Evolutionary conservation across 2,888 invertebrate genomes (phyloP), one percentile per base, ranked within the genome.

Genomic region (Heterodera filipjevi): DNA sequence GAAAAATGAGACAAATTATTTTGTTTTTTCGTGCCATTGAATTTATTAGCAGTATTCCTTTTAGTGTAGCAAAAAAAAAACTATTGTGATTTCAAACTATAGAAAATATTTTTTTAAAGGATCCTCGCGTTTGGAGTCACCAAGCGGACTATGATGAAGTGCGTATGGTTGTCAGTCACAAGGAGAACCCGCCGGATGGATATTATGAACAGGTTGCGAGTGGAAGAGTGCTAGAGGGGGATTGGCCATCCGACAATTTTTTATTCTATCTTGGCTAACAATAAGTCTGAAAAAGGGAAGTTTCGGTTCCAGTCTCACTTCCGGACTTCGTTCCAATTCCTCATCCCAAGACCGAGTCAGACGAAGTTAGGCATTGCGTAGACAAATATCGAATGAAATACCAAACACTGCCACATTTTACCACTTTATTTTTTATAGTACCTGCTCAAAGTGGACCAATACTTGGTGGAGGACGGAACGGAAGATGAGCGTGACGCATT

Each of bases 151-250:
- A 84, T 64, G 88, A 88, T 73, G 88, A 88, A 76, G 79, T 83
- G 30, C 82, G 88, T 32, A 72, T 80, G 10, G 85, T 87, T 32
- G 79, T 87, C 44, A 82, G 79, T 16, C 88, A 89, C 80, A 82
- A 82, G 71, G 88, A 88, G 72, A 80, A 87, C 80, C 85, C 86
- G 49, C 88, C 87, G 16, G 85, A 85, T 74, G 87, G 87, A 19
- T 84, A 85, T 68, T 86, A 86, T 74, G 87, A 87, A 70, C 77
- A 84, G 79, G 83, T 81, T 64, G 53, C n/a, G n/a, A n/a, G n/a
- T n/a, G n/a, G n/a, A n/a, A n/a, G n/a, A n/a, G n/a, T n/a, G 71
- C 19, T 22, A 68, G 39, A 66, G 64, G 32, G 30, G 66, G 77
- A 49, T n/a, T n/a, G 35, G 30, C 10, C 19, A 75, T 44, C 30